Evolutionary conservation across 2,797 vertebrate species (phyloP).

Genomic region (Crypturellus tataupa): DNA sequence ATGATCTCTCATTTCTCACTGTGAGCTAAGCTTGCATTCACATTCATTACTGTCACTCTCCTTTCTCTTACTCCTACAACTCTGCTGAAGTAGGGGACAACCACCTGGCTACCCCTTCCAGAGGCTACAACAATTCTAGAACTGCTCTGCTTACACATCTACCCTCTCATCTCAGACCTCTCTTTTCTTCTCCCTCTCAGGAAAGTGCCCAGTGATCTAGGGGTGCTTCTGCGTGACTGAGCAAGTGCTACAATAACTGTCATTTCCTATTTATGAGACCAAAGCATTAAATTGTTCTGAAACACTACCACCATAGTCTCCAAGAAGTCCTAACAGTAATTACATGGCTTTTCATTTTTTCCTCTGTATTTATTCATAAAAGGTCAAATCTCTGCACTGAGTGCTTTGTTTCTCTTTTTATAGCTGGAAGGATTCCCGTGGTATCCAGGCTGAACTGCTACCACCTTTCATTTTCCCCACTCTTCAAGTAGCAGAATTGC

Average conservation of each 20-base stretch:
- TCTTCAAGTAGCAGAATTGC: slow-evolving; percentile 21
- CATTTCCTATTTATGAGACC: not conserved
- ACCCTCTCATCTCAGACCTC: not conserved
- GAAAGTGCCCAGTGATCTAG: not conserved
- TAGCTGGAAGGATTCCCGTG: not conserved
- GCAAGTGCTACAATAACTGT: not conserved
- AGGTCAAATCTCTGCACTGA: not conserved
- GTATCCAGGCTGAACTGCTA: not conserved
- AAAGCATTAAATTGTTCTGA: slow-evolving; percentile 14
- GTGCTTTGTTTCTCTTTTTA: not conserved
- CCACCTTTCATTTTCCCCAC: not conserved
- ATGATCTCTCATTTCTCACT: not conserved
- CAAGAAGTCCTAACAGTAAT: slow-evolving; percentile 4
- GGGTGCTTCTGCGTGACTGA: not conserved
- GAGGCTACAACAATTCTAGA: not conserved
- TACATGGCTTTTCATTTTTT: slow-evolving; percentile 14
- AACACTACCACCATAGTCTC: not conserved
- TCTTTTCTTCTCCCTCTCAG: not conserved
- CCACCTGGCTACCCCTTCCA: not conserved
- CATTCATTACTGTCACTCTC: not conserved
- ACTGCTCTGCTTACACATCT: not conserved
- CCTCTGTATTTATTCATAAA: no score
- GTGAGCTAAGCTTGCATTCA: not conserved
- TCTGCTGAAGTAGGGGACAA: not conserved
- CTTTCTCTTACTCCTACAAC: not conserved